Conservation (phyloP, 2,888 invertebrate species). For the Tachina grossa region DNA sequence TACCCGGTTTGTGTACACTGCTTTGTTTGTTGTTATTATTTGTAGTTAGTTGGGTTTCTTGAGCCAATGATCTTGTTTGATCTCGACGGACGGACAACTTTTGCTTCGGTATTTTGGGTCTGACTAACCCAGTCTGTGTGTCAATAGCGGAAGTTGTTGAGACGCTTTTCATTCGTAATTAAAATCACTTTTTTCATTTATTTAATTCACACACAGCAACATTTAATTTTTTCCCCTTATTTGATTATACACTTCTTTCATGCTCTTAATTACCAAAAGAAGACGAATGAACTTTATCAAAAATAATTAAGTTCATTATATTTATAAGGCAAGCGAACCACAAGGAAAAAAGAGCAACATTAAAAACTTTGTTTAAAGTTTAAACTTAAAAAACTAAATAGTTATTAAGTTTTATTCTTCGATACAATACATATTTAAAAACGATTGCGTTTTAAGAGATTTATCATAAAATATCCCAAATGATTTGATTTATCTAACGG, state of each 20-base stretch:
- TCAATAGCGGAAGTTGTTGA: slow-evolving; percentile 58
- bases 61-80: slow-evolving; percentile 4
- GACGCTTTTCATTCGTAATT: slow-evolving; percentile 62
- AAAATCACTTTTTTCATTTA: slow-evolving; percentile 43
- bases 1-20: slow-evolving; percentile 7
- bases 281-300: neutral
- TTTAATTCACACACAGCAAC: slow-evolving; percentile 34
- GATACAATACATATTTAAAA: neutral
- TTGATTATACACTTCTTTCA: slow-evolving; percentile 42
- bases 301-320: slow-evolving; percentile 48
- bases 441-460: too few species aligned
- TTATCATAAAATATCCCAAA: too few species aligned
- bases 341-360: neutral
- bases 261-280: slow-evolving; percentile 35
- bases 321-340: neutral
- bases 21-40: neutral
- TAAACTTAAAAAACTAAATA: slow-evolving; percentile 3
- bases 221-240: slow-evolving; percentile 40
- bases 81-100: slow-evolving; percentile 3
- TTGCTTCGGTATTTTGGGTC: slow-evolving; percentile 10
- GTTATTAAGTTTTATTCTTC: neutral
- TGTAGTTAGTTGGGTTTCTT: slow-evolving; percentile 15
- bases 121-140: slow-evolving; percentile 11
- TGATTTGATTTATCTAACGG: too few species aligned
- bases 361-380: slow-evolving; percentile 14